Base-by-base conservation (phyloP, 2,797 vertebrate species). In the Antennarius maculatus region DNA sequence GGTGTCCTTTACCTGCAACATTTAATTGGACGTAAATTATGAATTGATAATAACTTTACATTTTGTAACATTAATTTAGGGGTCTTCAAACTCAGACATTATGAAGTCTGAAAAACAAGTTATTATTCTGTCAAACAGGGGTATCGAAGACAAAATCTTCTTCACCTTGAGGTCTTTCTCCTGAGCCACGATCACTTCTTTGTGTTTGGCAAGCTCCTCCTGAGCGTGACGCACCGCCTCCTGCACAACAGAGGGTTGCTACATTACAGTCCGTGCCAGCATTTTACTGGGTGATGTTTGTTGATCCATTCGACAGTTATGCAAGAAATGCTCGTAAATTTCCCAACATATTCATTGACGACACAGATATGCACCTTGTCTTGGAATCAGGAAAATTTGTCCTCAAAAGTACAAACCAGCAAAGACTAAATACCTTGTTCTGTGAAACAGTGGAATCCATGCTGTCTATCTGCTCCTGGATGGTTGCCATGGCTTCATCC, bases 121-220 rank as follows among this genome's bases (percentile, higher is more conserved):
- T n/a, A n/a, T 13, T 14, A 13, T 15, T 43, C 42, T 39, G 37
- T n/a, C 9, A 57, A 46, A 18, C 0, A 7, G 7, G 1, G 0
- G 2, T 1, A 50, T 16, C 2, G 14, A 34, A 18, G 29, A 16
- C 0, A n/a, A 61, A 39, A 23, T 0, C 10, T 8, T 18, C 1
- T 29, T 63, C 41, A 92, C 91, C 93, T 95, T 95, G 81, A 99
- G 95, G 43, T 94, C 94, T 61, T 94, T 92, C 78, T 96, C 93
- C 43, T 96, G 95, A 31, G 92, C 74, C 64, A 87, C 69, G 69
- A 99, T 94, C 56, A 94, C 81, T 74, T 95, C 94, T 74, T 96
- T 99, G 81, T 97, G 93, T 77, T 94, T 89, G 45, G 91, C 76
- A 61, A 99, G 80, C 28, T 97, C 93, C 71, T 96, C 92, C 82